Evolutionary conservation across 2,888 invertebrate species (phyloP).

Genomic region (Drosophila rubida): DNA sequence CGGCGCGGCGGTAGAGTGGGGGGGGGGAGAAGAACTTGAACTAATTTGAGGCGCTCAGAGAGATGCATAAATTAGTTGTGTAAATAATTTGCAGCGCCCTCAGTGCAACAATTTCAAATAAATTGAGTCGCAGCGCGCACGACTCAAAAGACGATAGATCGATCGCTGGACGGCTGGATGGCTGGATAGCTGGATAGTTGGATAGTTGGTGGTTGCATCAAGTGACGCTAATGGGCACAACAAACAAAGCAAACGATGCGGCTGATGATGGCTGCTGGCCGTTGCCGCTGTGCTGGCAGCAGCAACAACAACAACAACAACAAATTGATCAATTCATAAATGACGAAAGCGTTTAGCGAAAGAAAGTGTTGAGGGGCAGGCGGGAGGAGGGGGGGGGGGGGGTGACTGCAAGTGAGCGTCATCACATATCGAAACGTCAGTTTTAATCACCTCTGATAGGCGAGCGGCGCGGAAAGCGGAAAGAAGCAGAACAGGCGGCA

Average conservation of each 20-base stretch:
- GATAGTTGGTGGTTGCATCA: conserved; percentile 49
- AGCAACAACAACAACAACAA: conserved; percentile 43
- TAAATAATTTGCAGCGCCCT: conserved; percentile 60
- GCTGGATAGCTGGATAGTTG: conserved; percentile 2
- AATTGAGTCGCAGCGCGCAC: conserved; percentile 67
- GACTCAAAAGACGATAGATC: conserved; percentile 36
- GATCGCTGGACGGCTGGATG: conserved; percentile 18
- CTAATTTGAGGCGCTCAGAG: conserved; percentile 57
- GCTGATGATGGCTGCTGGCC: conserved; percentile 48
- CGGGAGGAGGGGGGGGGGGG: too few relatives aligned
- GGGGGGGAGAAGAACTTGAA: too few relatives aligned
- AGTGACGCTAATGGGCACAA: conserved; percentile 79
- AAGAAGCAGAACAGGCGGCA: conserved; percentile 21
- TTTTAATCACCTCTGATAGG: conserved; percentile 77
- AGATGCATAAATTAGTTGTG: conserved; percentile 72
- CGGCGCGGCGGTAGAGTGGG: too few relatives aligned
- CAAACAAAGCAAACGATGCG: conserved; percentile 76
- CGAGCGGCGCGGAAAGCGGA: background rate
- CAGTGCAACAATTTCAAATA: conserved; percentile 76
- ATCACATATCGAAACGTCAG: conserved; percentile 73
- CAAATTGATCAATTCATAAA: conserved; percentile 82
- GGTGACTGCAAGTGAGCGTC: conserved; percentile 32
- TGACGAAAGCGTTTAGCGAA: conserved; percentile 79
- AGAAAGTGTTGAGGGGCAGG: conserved; percentile 70
- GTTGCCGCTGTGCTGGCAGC: background rate